Percentiles rank a stretch among this genome's conserved stretches.
phyloP scores from a whole-genome alignment of 64 coral and sea anemone genomes.

The Montipora capricornis region DNA sequence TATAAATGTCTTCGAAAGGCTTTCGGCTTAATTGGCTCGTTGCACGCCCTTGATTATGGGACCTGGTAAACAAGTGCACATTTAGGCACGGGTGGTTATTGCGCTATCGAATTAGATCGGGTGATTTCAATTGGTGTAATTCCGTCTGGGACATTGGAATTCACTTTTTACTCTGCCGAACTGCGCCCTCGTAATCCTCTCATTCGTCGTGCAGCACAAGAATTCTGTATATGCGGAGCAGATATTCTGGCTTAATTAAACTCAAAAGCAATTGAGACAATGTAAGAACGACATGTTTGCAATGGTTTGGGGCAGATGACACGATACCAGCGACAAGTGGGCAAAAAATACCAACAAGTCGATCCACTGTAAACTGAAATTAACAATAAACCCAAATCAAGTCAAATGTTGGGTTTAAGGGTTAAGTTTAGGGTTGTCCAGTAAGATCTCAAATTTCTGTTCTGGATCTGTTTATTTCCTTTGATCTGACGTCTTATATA shows the following conservation, averaged over 20 bases:
- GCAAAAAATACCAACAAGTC: background rate
- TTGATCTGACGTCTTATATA: no score
- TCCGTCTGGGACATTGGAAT: background rate
- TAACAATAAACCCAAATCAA: no score
- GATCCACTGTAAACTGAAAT: no score
- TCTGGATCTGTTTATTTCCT: no score
- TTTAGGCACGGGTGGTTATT: background rate
- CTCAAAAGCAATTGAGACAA: background rate
- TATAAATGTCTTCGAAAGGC: no score
- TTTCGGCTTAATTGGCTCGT: no score
- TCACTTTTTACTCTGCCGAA: background rate
- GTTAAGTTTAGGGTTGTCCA: no score
- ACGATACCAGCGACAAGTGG: background rate
- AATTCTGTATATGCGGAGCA: background rate
- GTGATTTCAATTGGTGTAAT: background rate
- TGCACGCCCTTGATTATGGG: no score
- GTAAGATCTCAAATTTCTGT: no score
- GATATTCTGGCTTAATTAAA: background rate
- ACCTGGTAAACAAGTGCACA: no score
- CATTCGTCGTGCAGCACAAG: background rate
- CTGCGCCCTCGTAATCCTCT: background rate
- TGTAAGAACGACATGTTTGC: conserved; percentile 13
- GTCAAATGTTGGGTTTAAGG: no score
- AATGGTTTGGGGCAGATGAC: background rate
- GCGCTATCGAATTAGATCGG: background rate